Percentiles rank a stretch among this genome's conserved stretches.
Conservation (phyloP, 2,113 vertebrate genomes). For the Butorides virescens region DNA sequence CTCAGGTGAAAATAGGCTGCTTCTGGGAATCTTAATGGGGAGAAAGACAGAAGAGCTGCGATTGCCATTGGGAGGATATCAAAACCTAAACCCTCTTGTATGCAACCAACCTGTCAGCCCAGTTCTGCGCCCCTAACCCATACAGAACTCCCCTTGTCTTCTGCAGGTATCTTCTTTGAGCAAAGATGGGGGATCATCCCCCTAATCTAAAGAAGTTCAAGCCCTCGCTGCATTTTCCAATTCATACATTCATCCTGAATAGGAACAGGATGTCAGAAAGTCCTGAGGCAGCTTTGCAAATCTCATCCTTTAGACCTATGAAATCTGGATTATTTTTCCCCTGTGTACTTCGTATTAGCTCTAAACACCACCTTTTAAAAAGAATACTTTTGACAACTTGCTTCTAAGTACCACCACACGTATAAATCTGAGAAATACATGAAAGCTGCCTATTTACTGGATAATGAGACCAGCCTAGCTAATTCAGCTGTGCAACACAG, state of each 20-base stretch:
- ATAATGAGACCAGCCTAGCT: background rate
- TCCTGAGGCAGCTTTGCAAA: background rate
- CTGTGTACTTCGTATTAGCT: background rate
- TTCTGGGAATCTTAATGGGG: background rate
- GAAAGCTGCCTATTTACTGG: background rate
- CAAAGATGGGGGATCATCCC: background rate
- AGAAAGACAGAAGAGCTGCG: background rate
- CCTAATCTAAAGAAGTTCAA: slow-evolving; percentile 36
- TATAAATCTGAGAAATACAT: background rate
- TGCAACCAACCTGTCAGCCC: background rate
- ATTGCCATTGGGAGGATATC: background rate
- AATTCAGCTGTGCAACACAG: background rate
- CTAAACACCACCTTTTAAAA: slow-evolving; percentile 1
- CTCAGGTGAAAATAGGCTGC: slow-evolving; percentile 14
- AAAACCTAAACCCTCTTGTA: background rate
- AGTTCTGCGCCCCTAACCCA: background rate
- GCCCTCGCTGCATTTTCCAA: background rate
- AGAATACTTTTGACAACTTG: slow-evolving; percentile 25
- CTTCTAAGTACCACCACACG: background rate
- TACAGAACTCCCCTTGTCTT: background rate
- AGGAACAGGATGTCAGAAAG: slow-evolving; percentile 3
- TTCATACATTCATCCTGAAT: background rate
- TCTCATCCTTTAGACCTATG: background rate
- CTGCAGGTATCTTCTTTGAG: background rate
- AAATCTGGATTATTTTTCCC: slow-evolving; percentile 33